A percentile compares a stretch with the other conserved stretches of the same genome.
Evolutionary conservation across 2,888 invertebrate genomes (phyloP).

Genomic region (Cephalotes varians): DNA sequence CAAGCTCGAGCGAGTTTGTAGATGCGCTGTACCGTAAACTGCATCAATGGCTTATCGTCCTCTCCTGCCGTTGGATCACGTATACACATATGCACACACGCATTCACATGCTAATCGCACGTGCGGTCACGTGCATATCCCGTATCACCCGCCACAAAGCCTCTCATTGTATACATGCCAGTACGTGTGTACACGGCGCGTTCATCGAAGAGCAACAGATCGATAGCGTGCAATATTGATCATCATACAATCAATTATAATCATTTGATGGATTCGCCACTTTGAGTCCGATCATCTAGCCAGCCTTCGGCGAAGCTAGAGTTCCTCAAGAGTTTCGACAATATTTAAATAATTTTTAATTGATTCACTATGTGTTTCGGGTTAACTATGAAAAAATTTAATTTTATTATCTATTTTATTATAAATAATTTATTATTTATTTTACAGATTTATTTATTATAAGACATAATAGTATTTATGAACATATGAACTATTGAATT

Average conservation of each 20-base stretch:
- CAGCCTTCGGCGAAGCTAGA: background rate
- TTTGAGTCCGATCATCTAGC: background rate
- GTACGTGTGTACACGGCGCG: conserved; percentile 9
- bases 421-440: too few species aligned
- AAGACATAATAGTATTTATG: background rate
- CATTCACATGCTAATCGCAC: conserved; percentile 44
- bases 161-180: conserved; percentile 30
- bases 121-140: conserved; percentile 50
- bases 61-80: background rate
- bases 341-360: background rate
- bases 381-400: background rate
- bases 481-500: background rate
- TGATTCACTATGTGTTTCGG: background rate
- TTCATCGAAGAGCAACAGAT: conserved; percentile 40
- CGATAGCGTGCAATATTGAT: conserved; percentile 18
- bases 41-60: conserved; percentile 35
- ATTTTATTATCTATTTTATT: too few species aligned
- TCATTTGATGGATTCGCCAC: conserved; percentile 4
- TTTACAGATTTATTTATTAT: background rate
- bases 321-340: background rate
- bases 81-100: conserved; percentile 13
- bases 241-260: background rate
- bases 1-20: background rate
- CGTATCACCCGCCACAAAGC: conserved; percentile 30
- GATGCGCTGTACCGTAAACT: background rate